Base-by-base conservation (phyloP, 2,797 vertebrate genomes). In the Poeciliopsis paucimaculata region DNA sequence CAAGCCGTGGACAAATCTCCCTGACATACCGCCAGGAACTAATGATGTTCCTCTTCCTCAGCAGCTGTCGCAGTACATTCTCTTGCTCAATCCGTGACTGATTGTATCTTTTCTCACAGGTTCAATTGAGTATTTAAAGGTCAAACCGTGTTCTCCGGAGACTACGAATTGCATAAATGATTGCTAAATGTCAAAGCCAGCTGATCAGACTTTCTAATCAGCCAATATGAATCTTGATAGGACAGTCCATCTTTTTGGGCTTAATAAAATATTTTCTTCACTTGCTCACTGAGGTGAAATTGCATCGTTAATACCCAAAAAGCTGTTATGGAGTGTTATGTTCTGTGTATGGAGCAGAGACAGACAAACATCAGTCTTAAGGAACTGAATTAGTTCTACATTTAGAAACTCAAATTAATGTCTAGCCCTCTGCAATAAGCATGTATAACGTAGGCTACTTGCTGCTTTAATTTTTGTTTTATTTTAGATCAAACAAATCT, bases 111-210 rank as follows among this genome's bases (percentile, higher is more conserved):
- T 87, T 81, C 81, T 39, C 51, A 45, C 86, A 85, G 90, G 90
- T 90, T 91, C 87, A 93, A 85, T 86, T 89, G 88, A 93, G 86
- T 91, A 91, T 93, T 92, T 91, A 93, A 94, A 93, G 93, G 92
- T 94, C 82, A 39, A 86, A 94, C 85, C 85, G 82, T 83, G 84
- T 90, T 93, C 91, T 86, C 60, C 43, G 68, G 68, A 47, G 79
- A 78, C 86, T 41, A 81, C 81, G 78, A 84, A 87, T 46, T 2
- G 76, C 60, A 76, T 70, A 83, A 89, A 87, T 91, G 79, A 72
- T 62, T 80, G 86, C 70, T 85, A 92, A 92, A 94, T 90, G 92
- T 90, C 88, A 91, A 72, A 83, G 89, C 87, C 82, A 80, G 84
- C 84, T 84, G 78, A 87, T 90, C 85, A 77, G 75, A 77, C 82